Evolutionary conservation across 2,797 vertebrate genomes (phyloP).

Genomic region (Pelobates cultripes): DNA sequence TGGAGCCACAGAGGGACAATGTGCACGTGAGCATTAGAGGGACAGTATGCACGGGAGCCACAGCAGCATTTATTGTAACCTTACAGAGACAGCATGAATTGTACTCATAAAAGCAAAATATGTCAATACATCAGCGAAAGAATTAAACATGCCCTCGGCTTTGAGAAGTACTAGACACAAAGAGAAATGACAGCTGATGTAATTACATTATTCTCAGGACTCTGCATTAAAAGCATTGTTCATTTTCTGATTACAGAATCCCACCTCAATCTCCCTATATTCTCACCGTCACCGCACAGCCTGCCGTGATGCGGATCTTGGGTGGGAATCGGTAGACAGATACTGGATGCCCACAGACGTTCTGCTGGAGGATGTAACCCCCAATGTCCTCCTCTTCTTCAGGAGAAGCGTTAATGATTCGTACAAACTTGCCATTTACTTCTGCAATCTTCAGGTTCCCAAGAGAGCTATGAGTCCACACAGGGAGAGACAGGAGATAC

Average conservation of each 20-base stretch:
- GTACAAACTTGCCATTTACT: slow-evolving; percentile 63
- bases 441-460: slow-evolving; percentile 65
- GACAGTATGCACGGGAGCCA: no score
- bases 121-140: no score
- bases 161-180: no score
- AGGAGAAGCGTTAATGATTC: slow-evolving; percentile 57
- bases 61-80: no score
- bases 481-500: not conserved
- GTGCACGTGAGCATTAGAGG: no score
- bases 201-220: no score
- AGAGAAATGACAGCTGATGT: no score
- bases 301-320: slow-evolving; percentile 54
- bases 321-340: slow-evolving; percentile 60
- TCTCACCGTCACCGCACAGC: slow-evolving; percentile 61
- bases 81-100: no score
- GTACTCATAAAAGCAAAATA: no score
- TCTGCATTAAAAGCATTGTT: no score
- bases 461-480: slow-evolving; percentile 51
- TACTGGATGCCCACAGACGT: slow-evolving; percentile 55
- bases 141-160: no score
- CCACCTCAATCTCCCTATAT: not conserved
- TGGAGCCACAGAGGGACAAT: no score
- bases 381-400: slow-evolving; percentile 64
- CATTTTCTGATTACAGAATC: not conserved
- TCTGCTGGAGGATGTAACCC: slow-evolving; percentile 63